Evolutionary conservation across 1,140 invertebrate genomes (phyloP), one percentile per base, ranked within the genome.

Genomic region (Lordiphosa collinella): DNA sequence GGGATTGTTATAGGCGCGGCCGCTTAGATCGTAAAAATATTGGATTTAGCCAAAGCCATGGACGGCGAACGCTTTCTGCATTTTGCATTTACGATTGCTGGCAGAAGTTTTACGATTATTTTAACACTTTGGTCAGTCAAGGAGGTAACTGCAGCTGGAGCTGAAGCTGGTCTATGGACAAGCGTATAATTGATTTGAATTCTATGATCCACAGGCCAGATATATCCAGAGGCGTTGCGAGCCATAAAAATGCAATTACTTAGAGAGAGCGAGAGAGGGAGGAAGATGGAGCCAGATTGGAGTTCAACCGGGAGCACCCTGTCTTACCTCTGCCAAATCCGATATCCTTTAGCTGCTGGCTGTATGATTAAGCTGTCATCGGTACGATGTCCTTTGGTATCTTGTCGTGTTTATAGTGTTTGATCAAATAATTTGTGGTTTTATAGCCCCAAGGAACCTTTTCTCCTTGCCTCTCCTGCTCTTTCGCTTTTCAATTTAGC

Each of bases 131-230:
- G 47, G 36, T 14, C 32, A 10, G 32, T 14, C n/a, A n/a, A 34
- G 14, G 14, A 8, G 16, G n/a, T 29, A 16, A 9, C 5, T 18
- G 13, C 53, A 8, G 16, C 9, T 10, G 34, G 29, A 29, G 32
- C 37, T 43, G 64, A 25, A 25, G 31, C 58, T 52, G 56, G 60
- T 43, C 40, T 32, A 43, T 60, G 46, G 48, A 80, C 66, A 86
- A 75, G 75, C 80, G 75, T 86, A 63, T 72, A 86, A 86, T 86
- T 75, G 49, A 75, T 65, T 80, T 63, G 35, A 61, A 68, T 75
- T 80, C 76, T 82, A 67, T 80, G 75, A 75, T 25, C 22, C 22
- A 7, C 22, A 25, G 22, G 22, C 5, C 22, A 25, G 22, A 25
- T 74, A 48, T 68, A 61, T 75, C 41, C 47, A 74, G 52, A 74